Evolutionary conservation across 2,888 invertebrate genomes (phyloP).

Genomic region (Oxycera nigricornis): DNA sequence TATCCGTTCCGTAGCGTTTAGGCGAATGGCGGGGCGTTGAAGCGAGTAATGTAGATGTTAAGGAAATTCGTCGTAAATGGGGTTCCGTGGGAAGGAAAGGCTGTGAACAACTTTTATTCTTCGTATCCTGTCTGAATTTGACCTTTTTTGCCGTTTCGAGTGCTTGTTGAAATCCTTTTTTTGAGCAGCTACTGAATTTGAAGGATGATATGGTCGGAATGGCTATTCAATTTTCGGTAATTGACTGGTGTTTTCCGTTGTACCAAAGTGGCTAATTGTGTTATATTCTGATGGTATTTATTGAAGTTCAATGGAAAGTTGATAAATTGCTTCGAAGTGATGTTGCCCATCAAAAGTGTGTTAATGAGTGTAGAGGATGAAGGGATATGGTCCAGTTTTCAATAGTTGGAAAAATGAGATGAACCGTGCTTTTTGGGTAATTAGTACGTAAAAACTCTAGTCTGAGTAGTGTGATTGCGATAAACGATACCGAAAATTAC

Average conservation of each 20-base stretch:
- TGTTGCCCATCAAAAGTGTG: too few species aligned
- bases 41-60: constrained; percentile 29
- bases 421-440: too few species aligned
- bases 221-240: constrained; percentile 22
- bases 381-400: too few species aligned
- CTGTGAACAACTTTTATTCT: constrained; percentile 45
- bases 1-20: background rate
- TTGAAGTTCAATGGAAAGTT: too few species aligned
- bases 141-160: background rate
- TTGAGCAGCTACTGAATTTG: background rate
- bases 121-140: constrained; percentile 35
- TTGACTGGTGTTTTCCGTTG: constrained; percentile 19
- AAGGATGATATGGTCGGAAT: constrained; percentile 1
- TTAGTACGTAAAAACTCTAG: too few species aligned
- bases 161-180: background rate
- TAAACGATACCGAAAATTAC: too few species aligned
- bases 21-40: background rate
- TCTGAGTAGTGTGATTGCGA: too few species aligned
- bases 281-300: constrained; percentile 10
- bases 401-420: too few species aligned
- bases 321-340: too few species aligned
- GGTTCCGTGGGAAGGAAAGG: constrained; percentile 44
- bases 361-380: too few species aligned
- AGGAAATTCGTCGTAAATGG: constrained; percentile 36
- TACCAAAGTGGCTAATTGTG: constrained; percentile 22